Conservation (phyloP, 2,888 invertebrate genomes). For the Andricus quercusramuli region DNA sequence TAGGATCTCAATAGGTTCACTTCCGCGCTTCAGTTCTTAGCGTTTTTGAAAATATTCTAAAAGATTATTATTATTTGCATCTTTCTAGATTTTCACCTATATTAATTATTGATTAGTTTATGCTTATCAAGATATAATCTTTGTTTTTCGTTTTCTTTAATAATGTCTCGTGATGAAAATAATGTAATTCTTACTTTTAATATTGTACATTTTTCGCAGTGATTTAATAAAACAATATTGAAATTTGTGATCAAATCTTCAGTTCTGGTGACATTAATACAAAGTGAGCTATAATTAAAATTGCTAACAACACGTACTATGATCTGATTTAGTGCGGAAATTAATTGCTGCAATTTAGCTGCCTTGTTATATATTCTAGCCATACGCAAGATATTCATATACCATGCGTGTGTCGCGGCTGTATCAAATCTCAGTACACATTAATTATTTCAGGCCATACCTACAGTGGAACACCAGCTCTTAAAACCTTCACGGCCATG, state of each 20-base stretch:
- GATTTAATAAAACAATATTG: background rate
- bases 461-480: background rate
- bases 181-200: too few relatives aligned
- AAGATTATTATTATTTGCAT: too few relatives aligned
- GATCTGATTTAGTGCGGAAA: conserved; percentile 3
- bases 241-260: background rate
- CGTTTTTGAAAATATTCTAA: too few relatives aligned
- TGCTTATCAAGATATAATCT: too few relatives aligned
- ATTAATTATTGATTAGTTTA: too few relatives aligned
- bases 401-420: background rate
- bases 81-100: too few relatives aligned
- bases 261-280: background rate
- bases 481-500: background rate
- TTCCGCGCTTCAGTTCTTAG: too few relatives aligned
- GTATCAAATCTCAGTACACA: conserved; percentile 28
- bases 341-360: conserved; percentile 33
- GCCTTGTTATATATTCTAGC: conserved; percentile 35
- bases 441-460: conserved; percentile 3
- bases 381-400: conserved; percentile 18
- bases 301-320: conserved; percentile 6
- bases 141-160: too few relatives aligned
- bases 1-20: too few relatives aligned
- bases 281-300: conserved; percentile 20
- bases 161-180: too few relatives aligned
- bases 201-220: too few relatives aligned